These are phyloP conservation scores for Callinectes sapidus DNA, from an alignment of 2,888 invertebrate genomes.

Conservation along the genomic window DNA sequence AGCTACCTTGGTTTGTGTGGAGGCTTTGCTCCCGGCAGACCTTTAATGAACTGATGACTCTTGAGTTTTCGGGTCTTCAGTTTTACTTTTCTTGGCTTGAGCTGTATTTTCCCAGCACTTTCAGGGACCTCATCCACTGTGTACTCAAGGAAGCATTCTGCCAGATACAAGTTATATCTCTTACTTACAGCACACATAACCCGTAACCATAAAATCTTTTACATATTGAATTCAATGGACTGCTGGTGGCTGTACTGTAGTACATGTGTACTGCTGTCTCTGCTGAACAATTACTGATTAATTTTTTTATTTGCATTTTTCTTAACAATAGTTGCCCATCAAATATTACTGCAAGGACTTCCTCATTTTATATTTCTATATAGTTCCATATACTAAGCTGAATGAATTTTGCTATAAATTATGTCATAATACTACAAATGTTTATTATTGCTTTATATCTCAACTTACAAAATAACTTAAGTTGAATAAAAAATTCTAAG, in stretches of 20 bases:
- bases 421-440: too few relatives aligned
- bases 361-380: too few relatives aligned
- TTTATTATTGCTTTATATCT: too few relatives aligned
- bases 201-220: background rate
- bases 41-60: conserved; percentile 44
- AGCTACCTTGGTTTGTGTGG: conserved; percentile 43
- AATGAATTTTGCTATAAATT: too few relatives aligned
- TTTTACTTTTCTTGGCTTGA: conserved; percentile 44
- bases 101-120: background rate
- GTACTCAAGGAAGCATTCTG: conserved; percentile 36
- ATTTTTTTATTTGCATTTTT: background rate
- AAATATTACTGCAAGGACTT: too few relatives aligned
- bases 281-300: too few relatives aligned
- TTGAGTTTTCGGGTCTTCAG: conserved; percentile 10
- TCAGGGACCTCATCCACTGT: conserved; percentile 44
- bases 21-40: conserved; percentile 52
- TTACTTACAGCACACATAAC: background rate
- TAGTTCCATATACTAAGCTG: too few relatives aligned
- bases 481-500: too few relatives aligned
- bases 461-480: too few relatives aligned
- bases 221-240: background rate
- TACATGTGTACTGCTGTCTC: background rate
- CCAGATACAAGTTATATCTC: background rate
- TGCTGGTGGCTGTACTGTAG: background rate
- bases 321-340: too few relatives aligned